These are phyloP conservation scores for Urophycis tenuis DNA, from an alignment of 2,797 vertebrate genomes.

Conservation along the genomic window DNA sequence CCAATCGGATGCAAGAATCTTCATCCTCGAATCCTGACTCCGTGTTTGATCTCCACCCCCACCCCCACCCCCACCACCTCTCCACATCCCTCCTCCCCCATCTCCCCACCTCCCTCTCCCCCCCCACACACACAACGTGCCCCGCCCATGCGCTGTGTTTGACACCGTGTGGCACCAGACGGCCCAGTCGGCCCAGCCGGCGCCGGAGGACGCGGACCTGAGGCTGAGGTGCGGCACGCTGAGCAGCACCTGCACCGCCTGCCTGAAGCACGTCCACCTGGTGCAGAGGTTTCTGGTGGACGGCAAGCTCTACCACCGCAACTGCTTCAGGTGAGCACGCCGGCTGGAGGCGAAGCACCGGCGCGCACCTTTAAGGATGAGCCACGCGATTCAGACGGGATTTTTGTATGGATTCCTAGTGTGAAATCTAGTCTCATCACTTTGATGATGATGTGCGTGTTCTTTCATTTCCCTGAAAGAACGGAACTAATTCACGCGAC, in stretches of 20 bases:
- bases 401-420: not conserved
- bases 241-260: conserved; percentile 80
- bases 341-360: too few relatives aligned
- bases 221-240: conserved; percentile 46
- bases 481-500: not conserved
- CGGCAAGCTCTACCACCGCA: conserved; percentile 92
- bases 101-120: conserved; percentile 32
- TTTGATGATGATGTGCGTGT: not conserved
- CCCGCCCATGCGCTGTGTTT: conserved; percentile 6
- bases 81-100: conserved; percentile 36
- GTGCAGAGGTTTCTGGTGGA: conserved; percentile 92
- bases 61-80: conserved; percentile 50
- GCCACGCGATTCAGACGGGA: too few relatives aligned
- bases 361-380: too few relatives aligned
- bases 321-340: conserved; percentile 89
- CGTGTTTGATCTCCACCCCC: conserved; percentile 61
- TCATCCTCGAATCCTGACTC: conserved; percentile 64
- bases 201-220: conserved; percentile 32
- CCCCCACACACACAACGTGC: conserved; percentile 28
- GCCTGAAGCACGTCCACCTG: conserved; percentile 89
- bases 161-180: not conserved
- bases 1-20: conserved; percentile 49
- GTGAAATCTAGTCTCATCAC: not conserved
- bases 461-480: not conserved
- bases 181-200: conserved; percentile 21